Percentiles rank a stretch among this genome's conserved stretches.
Evolutionary conservation across 2,888 invertebrate genomes (phyloP).

Genomic region (Brachyptera putata): DNA sequence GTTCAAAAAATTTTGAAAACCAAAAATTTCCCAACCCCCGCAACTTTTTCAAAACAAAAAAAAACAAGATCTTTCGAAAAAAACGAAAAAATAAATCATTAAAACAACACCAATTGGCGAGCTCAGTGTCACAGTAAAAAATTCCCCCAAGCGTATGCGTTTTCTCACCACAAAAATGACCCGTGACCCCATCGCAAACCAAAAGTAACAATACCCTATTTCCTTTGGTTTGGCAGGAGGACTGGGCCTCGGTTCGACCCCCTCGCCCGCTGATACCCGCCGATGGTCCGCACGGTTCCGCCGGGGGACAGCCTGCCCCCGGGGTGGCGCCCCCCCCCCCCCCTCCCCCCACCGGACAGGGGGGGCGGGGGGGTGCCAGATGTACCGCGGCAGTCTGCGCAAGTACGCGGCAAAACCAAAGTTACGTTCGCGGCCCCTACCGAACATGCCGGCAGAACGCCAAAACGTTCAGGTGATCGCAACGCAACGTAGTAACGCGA

Average conservation of each 20-base stretch:
- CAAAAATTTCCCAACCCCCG: too few species aligned
- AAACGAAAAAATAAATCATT: too few species aligned
- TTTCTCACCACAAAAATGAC: too few species aligned
- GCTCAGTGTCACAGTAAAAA: too few species aligned
- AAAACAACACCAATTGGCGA: too few species aligned
- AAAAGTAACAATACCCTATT: too few species aligned
- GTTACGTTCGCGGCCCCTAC: constrained; percentile 82
- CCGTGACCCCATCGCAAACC: too few species aligned
- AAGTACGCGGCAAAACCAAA: constrained; percentile 68
- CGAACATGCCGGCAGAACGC: constrained; percentile 69
- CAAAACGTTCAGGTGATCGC: constrained; percentile 79
- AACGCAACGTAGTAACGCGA: constrained; percentile 61
- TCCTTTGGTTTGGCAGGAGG: constrained; percentile 16
- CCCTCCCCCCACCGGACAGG: not conserved
- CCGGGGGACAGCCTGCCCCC: constrained; percentile 26
- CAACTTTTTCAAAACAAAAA: too few species aligned
- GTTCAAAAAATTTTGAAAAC: too few species aligned
- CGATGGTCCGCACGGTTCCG: constrained; percentile 26
- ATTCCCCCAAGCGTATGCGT: too few species aligned
- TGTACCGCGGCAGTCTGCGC: constrained; percentile 80
- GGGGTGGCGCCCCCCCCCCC: constrained; percentile 10
- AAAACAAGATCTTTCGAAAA: too few species aligned
- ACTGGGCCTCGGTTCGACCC: constrained; percentile 14
- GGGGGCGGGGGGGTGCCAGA: constrained; percentile 47
- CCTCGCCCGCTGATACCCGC: constrained; percentile 27